These are phyloP conservation scores for Biston stratarius DNA, from an alignment of 2,888 invertebrate genomes.

Conservation along the genomic window DNA sequence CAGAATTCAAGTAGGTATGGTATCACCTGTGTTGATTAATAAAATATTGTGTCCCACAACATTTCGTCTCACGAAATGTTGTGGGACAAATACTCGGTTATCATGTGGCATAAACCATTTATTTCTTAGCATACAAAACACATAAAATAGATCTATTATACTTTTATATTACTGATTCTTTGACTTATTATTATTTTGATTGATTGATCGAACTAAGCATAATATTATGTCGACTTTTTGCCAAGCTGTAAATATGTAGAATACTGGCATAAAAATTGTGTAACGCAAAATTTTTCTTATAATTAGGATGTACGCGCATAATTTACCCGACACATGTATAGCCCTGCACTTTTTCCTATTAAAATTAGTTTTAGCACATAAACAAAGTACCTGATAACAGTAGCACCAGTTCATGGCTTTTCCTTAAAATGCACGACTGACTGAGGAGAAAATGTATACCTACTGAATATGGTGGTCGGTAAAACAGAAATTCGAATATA, in stretches of 20 bases:
- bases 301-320: slow-evolving; percentile 19
- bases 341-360: slow-evolving; percentile 28
- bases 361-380: slow-evolving; percentile 33
- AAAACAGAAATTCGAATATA: background rate
- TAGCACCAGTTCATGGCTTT: background rate
- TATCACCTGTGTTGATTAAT: too few species aligned
- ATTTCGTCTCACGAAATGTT: too few species aligned
- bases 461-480: background rate
- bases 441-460: too few species aligned
- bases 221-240: background rate
- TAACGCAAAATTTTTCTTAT: slow-evolving; percentile 38
- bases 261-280: slow-evolving; percentile 37
- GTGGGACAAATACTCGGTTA: too few species aligned
- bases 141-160: too few species aligned
- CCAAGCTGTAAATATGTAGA: slow-evolving; percentile 34
- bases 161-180: background rate
- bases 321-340: slow-evolving; percentile 16
- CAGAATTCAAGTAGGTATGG: too few species aligned
- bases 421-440: background rate
- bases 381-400: slow-evolving; percentile 40
- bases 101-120: background rate
- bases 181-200: too few species aligned
- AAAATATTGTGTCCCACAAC: too few species aligned
- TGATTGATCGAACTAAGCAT: background rate
- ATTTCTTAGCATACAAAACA: background rate